Conservation (phyloP, 2,888 invertebrate genomes). For the Eugnorisma glareosa region DNA sequence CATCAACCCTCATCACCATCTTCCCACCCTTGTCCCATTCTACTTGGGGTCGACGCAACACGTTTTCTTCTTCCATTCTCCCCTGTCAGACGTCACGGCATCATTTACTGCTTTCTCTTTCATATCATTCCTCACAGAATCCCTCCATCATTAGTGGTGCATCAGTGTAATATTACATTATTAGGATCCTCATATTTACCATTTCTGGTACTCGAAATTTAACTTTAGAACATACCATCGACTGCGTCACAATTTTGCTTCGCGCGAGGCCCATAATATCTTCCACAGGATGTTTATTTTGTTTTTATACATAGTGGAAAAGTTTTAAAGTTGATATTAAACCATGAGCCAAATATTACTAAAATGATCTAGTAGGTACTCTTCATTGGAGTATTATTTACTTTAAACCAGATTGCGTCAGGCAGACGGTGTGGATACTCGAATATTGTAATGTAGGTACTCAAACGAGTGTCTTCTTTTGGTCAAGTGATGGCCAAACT, state of each 20-base stretch:
- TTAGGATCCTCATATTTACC: neutral
- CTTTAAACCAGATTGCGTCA: constrained; percentile 44
- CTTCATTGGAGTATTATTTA: constrained; percentile 35
- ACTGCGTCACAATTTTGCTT: neutral
- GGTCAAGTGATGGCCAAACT: neutral
- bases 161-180: neutral
- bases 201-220: neutral
- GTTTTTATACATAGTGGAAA: constrained; percentile 19
- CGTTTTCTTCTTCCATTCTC: too few species aligned
- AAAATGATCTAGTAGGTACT: constrained; percentile 22
- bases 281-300: constrained; percentile 4
- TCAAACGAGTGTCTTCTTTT: constrained; percentile 1
- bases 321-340: neutral
- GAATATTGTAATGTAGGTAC: constrained; percentile 11
- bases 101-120: too few species aligned
- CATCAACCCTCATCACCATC: too few species aligned
- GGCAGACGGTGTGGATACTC: neutral
- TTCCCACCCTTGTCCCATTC: too few species aligned
- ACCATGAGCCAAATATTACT: constrained; percentile 21
- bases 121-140: too few species aligned
- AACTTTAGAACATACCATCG: neutral
- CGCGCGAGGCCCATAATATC: neutral
- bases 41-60: too few species aligned
- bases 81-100: too few species aligned
- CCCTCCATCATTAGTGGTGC: neutral